Base-by-base conservation (phyloP, 2,888 invertebrate genomes). In the Melieria picta region DNA sequence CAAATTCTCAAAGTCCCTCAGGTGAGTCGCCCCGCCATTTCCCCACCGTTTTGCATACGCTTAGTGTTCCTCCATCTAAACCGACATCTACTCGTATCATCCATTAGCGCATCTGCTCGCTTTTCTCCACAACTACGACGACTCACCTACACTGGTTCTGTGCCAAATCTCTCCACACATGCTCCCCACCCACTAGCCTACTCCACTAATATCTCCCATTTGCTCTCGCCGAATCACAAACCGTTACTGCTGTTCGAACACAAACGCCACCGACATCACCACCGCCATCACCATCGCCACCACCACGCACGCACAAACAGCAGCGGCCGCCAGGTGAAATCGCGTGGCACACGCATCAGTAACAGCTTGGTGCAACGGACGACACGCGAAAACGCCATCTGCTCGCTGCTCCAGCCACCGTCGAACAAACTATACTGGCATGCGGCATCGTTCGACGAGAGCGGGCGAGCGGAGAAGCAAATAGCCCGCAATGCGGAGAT, bases 401-500 rank as follows among this genome's bases (percentile, higher is more conserved):
- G 84, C 70, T 74, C 82, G 4, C 83, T 91, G 56, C 85, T 92
- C 43, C 91, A 91, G 82, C 91, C 92, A 0, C 88, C 89, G 42
- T 85, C 91, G 64, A 92, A 93, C 69, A 79, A 78, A 65, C 79
- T 82, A 11, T 83, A 85, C 71, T 91, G 94, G 84, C 94, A 95
- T 87, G 94, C 95, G 42, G 88, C 94, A 73, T 94, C 94, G 70
- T 93, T 95, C 72, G 95, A 95, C 83, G 94, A 94, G 86, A 91
- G 92, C 3, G 89, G 90, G 81, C 74, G 77, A 52, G 76, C 74
- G 62, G 84, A 84, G 57, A 83, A 79, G 66, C 82, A 76, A 72
- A 79, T 73, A 30, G 82, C 89, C 88, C 90, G 78, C 0, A 88
- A 91, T 75, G 88, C 90, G 47, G 92, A 92, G 85, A 90, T 92